phyloP scores from a whole-genome alignment of 2,888 invertebrate species.

The Brassicogethes aeneus region DNA sequence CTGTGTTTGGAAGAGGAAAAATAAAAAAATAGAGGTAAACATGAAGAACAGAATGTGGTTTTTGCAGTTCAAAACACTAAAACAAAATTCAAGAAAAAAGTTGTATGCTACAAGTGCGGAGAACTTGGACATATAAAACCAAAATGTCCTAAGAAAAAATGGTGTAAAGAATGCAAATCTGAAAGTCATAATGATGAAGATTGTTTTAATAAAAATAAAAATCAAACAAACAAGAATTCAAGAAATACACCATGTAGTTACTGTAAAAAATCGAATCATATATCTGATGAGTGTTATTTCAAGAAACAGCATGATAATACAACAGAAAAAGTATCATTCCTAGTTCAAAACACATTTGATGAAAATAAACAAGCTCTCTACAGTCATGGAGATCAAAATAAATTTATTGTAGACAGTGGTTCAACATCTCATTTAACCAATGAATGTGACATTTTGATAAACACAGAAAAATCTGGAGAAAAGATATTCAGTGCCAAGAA shows the following conservation, averaged over 20 bases:
- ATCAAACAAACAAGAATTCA: background rate
- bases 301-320: too few species aligned
- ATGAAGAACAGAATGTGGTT: slow-evolving; percentile 2
- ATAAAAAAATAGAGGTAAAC: slow-evolving; percentile 7
- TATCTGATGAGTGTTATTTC: too few species aligned
- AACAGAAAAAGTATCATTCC: too few species aligned
- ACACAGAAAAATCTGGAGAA: slow-evolving; percentile 2
- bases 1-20: slow-evolving; percentile 10
- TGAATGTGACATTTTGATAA: slow-evolving; percentile 6
- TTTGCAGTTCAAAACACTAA: too few species aligned
- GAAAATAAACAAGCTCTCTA: too few species aligned
- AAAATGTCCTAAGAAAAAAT: too few species aligned
- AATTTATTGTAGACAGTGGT: slow-evolving; percentile 10
- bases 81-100: slow-evolving; percentile 5
- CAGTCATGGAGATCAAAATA: too few species aligned
- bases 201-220: too few species aligned
- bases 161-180: too few species aligned
- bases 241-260: background rate
- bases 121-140: slow-evolving; percentile 10
- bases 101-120: slow-evolving; percentile 9
- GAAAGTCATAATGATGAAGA: too few species aligned
- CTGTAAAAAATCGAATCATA: slow-evolving; percentile 4
- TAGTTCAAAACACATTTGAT: too few species aligned
- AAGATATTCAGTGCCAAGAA: slow-evolving; percentile 12
- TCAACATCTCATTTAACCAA: slow-evolving; percentile 11